phyloP scores from a whole-genome alignment of 1,140 invertebrate genomes.

The Musca domestica region DNA sequence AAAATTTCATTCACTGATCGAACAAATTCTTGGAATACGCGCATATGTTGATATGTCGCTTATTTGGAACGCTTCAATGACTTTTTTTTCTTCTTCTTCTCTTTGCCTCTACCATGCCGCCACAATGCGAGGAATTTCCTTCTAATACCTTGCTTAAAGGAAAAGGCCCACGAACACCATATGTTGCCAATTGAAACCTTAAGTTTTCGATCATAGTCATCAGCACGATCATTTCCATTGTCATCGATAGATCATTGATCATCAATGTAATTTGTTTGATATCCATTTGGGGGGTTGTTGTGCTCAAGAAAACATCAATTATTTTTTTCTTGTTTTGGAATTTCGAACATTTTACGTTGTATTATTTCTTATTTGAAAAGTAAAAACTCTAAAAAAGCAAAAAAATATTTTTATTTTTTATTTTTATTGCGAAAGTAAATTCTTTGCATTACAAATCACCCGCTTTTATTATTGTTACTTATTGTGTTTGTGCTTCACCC shows the following conservation, averaged over 20 bases:
- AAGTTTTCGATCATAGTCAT: too few relatives aligned
- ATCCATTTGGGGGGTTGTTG: too few relatives aligned
- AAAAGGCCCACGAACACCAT: too few relatives aligned
- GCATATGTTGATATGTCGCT: slow-evolving; percentile 10
- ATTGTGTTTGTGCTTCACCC: too few relatives aligned
- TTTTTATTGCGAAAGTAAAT: not conserved
- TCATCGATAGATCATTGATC: too few relatives aligned
- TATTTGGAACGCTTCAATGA: slow-evolving; percentile 9
- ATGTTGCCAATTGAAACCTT: too few relatives aligned
- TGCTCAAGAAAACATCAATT: not conserved
- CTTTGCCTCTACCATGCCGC: too few relatives aligned
- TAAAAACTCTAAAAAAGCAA: not conserved
- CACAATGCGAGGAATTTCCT: too few relatives aligned
- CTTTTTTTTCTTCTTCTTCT: not conserved
- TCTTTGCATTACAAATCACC: slow-evolving; percentile 2
- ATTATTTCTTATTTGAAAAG: not conserved
- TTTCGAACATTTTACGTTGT: not conserved
- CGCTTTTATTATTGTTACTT: not conserved
- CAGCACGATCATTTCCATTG: too few relatives aligned
- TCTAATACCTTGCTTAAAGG: too few relatives aligned
- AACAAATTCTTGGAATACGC: not conserved
- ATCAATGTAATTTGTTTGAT: too few relatives aligned
- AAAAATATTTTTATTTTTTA: not conserved
- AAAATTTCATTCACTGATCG: not conserved
- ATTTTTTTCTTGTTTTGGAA: not conserved